Evolutionary conservation across 2,888 invertebrate species (phyloP).

Genomic region (Zeuzera pyrina): DNA sequence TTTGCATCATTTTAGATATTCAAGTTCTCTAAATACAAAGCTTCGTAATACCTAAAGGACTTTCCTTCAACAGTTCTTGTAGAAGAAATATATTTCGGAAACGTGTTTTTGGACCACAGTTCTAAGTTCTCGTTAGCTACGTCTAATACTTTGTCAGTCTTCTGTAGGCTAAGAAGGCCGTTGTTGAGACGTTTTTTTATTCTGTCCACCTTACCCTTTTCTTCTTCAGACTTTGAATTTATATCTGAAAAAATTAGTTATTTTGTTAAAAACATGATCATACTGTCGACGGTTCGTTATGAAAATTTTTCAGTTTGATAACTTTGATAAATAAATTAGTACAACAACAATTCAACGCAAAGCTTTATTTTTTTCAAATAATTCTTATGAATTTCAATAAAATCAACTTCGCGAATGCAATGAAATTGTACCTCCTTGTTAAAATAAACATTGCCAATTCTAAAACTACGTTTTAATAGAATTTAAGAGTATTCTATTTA

Average conservation of each 20-base stretch:
- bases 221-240: conserved; percentile 27
- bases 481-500: too few relatives aligned
- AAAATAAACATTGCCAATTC: too few relatives aligned
- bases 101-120: conserved; percentile 37
- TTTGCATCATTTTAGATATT: conserved; percentile 10
- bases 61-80: conserved; percentile 38
- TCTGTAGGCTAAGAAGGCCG: conserved; percentile 35
- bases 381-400: too few relatives aligned
- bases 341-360: too few relatives aligned
- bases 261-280: too few relatives aligned
- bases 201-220: conserved; percentile 33
- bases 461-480: too few relatives aligned
- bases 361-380: too few relatives aligned
- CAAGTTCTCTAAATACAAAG: conserved; percentile 29
- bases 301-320: too few relatives aligned
- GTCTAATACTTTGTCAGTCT: conserved; percentile 33
- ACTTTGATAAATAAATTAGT: too few relatives aligned
- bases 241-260: conserved; percentile 46
- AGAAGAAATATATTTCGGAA: conserved; percentile 35
- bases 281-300: too few relatives aligned
- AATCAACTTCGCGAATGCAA: too few relatives aligned
- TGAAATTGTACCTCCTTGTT: too few relatives aligned
- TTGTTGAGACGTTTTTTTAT: conserved; percentile 47
- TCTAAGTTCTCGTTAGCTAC: conserved; percentile 34
- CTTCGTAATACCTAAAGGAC: conserved; percentile 40